phyloP scores from a whole-genome alignment of 2,888 invertebrate genomes.

The Drosophila falleni region DNA sequence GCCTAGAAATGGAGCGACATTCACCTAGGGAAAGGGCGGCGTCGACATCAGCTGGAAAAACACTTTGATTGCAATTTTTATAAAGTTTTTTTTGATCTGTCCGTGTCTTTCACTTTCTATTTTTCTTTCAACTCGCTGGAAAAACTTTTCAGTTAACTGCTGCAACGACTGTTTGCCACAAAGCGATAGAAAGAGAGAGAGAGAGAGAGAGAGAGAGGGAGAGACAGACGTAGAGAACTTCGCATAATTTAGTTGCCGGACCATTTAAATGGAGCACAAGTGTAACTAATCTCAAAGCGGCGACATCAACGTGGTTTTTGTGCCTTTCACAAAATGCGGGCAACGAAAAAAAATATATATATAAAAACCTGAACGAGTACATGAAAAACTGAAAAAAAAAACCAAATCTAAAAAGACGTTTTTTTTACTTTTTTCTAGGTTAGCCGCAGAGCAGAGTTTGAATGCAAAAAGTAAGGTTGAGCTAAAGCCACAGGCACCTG shows the following conservation, averaged over 20 bases:
- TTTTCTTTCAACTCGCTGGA: constrained; percentile 52
- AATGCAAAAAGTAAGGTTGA: constrained; percentile 38
- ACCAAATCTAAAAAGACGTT: constrained; percentile 33
- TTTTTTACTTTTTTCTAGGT: constrained; percentile 67
- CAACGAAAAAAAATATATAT: constrained; percentile 11
- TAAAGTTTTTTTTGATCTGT: constrained; percentile 10
- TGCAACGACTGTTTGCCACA: constrained; percentile 32
- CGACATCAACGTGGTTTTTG: constrained; percentile 61
- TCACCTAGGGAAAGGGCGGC: constrained; percentile 71
- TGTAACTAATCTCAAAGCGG: constrained; percentile 78
- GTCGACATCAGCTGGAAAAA: constrained; percentile 48
- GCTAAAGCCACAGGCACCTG: constrained; percentile 65
- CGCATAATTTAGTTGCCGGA: constrained; percentile 80
- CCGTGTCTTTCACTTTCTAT: constrained; percentile 69
- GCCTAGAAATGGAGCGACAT: constrained; percentile 59
- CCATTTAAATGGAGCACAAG: constrained; percentile 82
- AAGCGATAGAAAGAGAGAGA: constrained; percentile 2
- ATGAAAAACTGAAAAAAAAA: constrained; percentile 32
- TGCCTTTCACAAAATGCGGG: constrained; percentile 73
- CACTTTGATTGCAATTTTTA: constrained; percentile 67
- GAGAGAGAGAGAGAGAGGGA: constrained; percentile 1
- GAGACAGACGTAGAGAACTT: constrained; percentile 59
- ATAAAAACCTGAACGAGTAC: constrained; percentile 56
- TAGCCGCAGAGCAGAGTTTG: constrained; percentile 59
- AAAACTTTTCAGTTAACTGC: constrained; percentile 50